Conservation (phyloP, 2,113 vertebrate genomes). For the Tragelaphus buxtoni region DNA sequence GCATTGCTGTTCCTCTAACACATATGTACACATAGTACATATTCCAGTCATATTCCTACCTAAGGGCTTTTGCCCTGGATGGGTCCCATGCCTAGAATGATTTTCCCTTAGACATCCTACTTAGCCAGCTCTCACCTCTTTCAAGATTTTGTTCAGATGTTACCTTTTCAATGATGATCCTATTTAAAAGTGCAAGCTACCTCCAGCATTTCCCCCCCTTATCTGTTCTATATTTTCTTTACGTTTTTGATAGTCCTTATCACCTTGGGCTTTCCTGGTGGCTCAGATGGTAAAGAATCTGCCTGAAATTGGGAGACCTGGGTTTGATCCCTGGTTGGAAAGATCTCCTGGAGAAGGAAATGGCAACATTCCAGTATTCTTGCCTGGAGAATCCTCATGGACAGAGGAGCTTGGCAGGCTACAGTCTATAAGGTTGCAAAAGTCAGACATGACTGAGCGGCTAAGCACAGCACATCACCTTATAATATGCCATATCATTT, state of each 20-base stretch:
- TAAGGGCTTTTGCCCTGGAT: not conserved
- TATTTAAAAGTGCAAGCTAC: not conserved
- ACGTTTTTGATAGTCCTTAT: not conserved
- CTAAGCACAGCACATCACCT: not conserved
- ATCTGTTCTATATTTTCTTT: not conserved
- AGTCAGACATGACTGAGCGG: accelerated
- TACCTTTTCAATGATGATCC: not conserved
- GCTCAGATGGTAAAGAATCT: not conserved
- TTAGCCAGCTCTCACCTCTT: not conserved
- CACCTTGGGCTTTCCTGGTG: not conserved
- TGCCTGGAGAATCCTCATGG: not conserved
- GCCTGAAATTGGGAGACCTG: not conserved
- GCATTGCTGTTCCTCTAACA: not conserved
- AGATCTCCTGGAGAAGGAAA: not conserved
- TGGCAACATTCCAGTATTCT: not conserved
- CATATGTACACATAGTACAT: not conserved
- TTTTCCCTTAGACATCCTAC: not conserved
- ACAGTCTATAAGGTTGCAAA: not conserved
- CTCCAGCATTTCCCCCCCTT: not conserved
- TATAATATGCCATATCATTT: not conserved
- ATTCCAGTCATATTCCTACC: not conserved
- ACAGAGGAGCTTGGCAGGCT: not conserved
- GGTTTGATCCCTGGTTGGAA: not conserved
- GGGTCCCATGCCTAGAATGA: not conserved
- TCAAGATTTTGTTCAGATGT: not conserved